Evolutionary conservation across 2,113 vertebrate genomes (phyloP).

Genomic region (Engraulis encrasicolus): DNA sequence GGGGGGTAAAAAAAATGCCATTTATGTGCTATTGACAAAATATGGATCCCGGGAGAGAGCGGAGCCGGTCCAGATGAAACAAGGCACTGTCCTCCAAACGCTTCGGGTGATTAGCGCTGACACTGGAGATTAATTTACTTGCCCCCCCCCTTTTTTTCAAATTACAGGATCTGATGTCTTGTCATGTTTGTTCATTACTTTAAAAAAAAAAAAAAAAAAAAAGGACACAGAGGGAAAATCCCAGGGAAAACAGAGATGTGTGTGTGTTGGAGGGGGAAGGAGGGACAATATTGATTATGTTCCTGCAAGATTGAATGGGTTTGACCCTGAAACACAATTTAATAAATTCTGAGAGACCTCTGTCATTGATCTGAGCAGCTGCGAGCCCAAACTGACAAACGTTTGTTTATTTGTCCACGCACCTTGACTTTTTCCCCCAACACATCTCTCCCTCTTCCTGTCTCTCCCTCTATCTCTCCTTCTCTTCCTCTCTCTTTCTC

Average conservation of each 20-base stretch:
- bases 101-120: constrained; percentile 71
- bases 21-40: constrained; percentile 63
- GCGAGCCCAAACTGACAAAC: constrained; percentile 63
- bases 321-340: constrained; percentile 76
- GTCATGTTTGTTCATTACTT: constrained; percentile 82
- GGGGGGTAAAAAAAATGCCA: too few species aligned
- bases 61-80: constrained; percentile 60
- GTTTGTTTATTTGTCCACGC: constrained; percentile 67
- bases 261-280: not conserved
- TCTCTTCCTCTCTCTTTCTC: too few species aligned
- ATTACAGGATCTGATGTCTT: constrained; percentile 78
- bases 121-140: constrained; percentile 69
- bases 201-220: too few species aligned
- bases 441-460: not conserved
- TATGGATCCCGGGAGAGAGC: constrained; percentile 52
- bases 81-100: constrained; percentile 50
- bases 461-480: too few species aligned
- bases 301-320: constrained; percentile 71
- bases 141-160: constrained; percentile 67
- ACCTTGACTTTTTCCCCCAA: constrained; percentile 6
- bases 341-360: constrained; percentile 78
- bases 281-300: constrained; percentile 77
- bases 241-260: constrained; percentile 57
- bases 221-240: constrained; percentile 59
- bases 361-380: constrained; percentile 76